Percentiles rank a stretch among this genome's conserved stretches.
Conservation (phyloP, 2,888 invertebrate genomes). For the Cantharis rustica region DNA sequence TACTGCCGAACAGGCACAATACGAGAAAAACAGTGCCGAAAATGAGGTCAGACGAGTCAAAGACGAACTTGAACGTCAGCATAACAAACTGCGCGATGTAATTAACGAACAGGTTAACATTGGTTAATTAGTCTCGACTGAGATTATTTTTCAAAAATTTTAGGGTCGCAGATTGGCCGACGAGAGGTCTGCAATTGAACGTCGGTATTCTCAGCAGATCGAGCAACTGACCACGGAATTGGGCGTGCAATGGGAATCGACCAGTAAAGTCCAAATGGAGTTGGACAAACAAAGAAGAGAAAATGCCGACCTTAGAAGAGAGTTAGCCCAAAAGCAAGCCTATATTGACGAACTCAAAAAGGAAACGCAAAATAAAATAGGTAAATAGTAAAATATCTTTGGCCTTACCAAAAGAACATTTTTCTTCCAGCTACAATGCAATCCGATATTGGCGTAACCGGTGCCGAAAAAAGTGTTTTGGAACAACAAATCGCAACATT, state of each 20-base stretch:
- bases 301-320: conserved; percentile 76
- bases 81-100: conserved; percentile 74
- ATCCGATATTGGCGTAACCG: conserved; percentile 75
- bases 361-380: conserved; percentile 77
- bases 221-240: conserved; percentile 81
- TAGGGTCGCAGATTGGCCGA: conserved; percentile 66
- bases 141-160: background rate
- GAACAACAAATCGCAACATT: conserved; percentile 80
- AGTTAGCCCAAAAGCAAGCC: conserved; percentile 73
- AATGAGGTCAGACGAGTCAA: conserved; percentile 74
- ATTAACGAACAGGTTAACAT: conserved; percentile 70
- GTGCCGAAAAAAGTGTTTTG: conserved; percentile 77
- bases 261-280: conserved; percentile 76
- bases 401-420: background rate
- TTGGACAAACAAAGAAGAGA: conserved; percentile 79
- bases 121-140: background rate
- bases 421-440: conserved; percentile 68
- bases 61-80: conserved; percentile 79
- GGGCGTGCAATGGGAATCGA: conserved; percentile 79
- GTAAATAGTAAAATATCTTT: conserved; percentile 53
- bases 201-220: conserved; percentile 72
- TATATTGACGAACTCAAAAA: conserved; percentile 80
- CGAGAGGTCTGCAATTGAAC: conserved; percentile 73
- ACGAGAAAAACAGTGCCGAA: conserved; percentile 77
- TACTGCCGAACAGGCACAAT: conserved; percentile 75